phyloP scores from a whole-genome alignment of 2,113 vertebrate species.

The Paracanthobrama guichenoti region DNA sequence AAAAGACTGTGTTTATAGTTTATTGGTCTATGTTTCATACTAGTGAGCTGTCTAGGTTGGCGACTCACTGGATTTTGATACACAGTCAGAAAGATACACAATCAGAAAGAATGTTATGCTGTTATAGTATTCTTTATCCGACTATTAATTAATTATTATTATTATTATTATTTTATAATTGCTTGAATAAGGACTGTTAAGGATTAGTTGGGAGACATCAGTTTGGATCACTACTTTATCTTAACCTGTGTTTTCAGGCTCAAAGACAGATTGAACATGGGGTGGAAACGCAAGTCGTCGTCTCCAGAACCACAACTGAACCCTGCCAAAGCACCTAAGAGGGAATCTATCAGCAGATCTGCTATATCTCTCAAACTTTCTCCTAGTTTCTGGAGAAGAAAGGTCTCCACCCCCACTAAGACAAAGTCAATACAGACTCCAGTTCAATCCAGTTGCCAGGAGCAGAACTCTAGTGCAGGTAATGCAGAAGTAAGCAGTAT shows the following conservation, averaged over 20 bases:
- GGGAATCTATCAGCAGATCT: slow-evolving; percentile 28
- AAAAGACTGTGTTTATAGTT: not conserved
- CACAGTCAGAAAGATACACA: no score
- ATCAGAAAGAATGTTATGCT: not conserved
- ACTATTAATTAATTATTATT: not conserved
- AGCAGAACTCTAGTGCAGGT: slow-evolving; percentile 18
- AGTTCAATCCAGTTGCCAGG: slow-evolving; percentile 40
- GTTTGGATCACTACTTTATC: not conserved
- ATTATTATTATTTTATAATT: not conserved
- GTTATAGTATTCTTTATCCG: not conserved
- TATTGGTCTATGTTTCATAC: not conserved
- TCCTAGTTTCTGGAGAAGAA: slow-evolving; percentile 36
- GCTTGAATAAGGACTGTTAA: not conserved
- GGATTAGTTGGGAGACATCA: not conserved
- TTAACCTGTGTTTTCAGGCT: slow-evolving; percentile 12
- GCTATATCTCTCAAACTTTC: slow-evolving; percentile 22
- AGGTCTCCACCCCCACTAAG: slow-evolving; percentile 38
- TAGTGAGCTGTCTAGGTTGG: not conserved
- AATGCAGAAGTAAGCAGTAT: not conserved
- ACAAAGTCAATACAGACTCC: slow-evolving; percentile 31
- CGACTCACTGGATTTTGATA: not conserved
- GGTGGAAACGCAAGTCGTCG: slow-evolving; percentile 72
- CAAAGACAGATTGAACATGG: slow-evolving; percentile 64
- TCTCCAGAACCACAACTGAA: slow-evolving; percentile 51
- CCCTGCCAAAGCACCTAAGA: slow-evolving; percentile 52